Evolutionary conservation across 2,888 invertebrate genomes (phyloP).

Genomic region (Tipula helvola): DNA sequence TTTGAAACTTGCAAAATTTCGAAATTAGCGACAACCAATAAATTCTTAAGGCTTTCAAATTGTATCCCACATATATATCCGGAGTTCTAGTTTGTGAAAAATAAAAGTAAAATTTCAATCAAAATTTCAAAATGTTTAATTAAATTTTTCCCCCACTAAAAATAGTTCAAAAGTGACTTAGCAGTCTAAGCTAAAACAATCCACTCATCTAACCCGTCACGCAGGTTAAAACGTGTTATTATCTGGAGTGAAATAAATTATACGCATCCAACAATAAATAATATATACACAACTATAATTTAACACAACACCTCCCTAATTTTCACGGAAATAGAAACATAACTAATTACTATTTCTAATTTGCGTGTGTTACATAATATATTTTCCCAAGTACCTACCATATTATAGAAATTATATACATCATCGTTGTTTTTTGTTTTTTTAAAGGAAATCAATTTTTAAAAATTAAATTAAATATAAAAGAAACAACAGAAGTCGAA

Average conservation of each 20-base stretch:
- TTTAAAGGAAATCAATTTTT: neutral
- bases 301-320: neutral
- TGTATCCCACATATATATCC: too few relatives aligned
- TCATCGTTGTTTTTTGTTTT: neutral
- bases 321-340: slow-evolving; percentile 4
- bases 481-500: neutral
- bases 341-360: neutral
- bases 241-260: neutral
- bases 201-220: neutral
- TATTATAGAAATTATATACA: neutral
- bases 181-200: neutral
- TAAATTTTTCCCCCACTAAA: neutral
- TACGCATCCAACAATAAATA: neutral
- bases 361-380: neutral
- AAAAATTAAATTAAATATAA: neutral
- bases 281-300: neutral
- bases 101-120: too few relatives aligned
- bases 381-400: neutral
- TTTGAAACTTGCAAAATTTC: too few relatives aligned
- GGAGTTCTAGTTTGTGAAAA: too few relatives aligned
- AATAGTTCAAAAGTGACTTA: neutral
- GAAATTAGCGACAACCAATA: too few relatives aligned
- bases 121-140: too few relatives aligned
- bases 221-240: neutral
- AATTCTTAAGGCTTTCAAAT: too few relatives aligned